These are phyloP conservation scores for Sycophaga agraensis DNA, from an alignment of 1,140 invertebrate species.

Conservation along the genomic window DNA sequence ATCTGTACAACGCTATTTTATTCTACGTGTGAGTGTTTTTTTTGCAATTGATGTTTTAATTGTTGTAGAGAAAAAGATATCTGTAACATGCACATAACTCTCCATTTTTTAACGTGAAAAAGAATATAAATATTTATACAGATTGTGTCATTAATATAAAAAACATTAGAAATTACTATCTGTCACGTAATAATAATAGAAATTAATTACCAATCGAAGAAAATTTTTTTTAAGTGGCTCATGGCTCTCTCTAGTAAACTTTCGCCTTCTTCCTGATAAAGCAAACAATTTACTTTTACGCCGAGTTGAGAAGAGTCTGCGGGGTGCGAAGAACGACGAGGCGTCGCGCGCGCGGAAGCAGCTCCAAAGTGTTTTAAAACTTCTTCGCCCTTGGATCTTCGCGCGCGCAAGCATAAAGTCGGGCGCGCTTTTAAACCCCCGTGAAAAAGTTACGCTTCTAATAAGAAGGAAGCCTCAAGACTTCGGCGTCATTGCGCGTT, in stretches of 20 bases:
- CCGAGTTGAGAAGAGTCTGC: slow-evolving; percentile 23
- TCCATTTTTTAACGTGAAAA: too few relatives aligned
- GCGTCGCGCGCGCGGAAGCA: slow-evolving; percentile 36
- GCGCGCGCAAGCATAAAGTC: slow-evolving; percentile 33
- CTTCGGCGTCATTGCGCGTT: not conserved
- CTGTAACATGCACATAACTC: too few relatives aligned
- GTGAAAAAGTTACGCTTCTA: slow-evolving; percentile 43
- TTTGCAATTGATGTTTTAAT: too few relatives aligned
- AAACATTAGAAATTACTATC: too few relatives aligned
- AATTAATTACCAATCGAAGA: slow-evolving; percentile 7
- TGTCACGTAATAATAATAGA: too few relatives aligned
- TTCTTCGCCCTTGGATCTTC: slow-evolving; percentile 20
- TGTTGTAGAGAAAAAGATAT: too few relatives aligned
- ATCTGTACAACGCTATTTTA: too few relatives aligned
- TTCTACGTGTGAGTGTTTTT: too few relatives aligned
- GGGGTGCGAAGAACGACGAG: slow-evolving; percentile 14
- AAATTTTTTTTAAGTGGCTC: too few relatives aligned
- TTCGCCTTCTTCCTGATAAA: slow-evolving; percentile 18
- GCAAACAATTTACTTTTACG: slow-evolving; percentile 27
- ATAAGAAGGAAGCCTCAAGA: slow-evolving; percentile 31
- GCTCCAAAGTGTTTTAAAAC: slow-evolving; percentile 48
- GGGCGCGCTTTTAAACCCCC: slow-evolving; percentile 42
- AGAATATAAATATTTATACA: too few relatives aligned
- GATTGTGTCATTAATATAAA: too few relatives aligned
- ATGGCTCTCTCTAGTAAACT: slow-evolving; percentile 10